Evolutionary conservation across 2,113 vertebrate genomes (phyloP), one percentile per base, ranked within the genome.

Genomic region (Odontesthes bonariensis): DNA sequence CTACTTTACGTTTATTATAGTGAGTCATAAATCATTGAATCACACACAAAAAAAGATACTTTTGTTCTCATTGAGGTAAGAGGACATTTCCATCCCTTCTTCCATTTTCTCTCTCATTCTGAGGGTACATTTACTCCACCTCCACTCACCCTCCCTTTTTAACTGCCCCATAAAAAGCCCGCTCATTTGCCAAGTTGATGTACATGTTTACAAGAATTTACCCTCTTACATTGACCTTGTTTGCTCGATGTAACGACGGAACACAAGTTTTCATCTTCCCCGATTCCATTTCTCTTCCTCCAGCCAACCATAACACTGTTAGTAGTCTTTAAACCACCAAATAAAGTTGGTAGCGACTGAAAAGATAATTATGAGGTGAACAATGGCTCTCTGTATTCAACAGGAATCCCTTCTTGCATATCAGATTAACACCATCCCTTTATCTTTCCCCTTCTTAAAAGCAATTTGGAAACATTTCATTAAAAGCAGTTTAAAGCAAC

Each of bases 41-140:
- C 54, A 33, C 35, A 71, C 81, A 81, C 71, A 82, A 77, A 60
- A 84, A 77, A 56, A 47, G 42, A 55, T 11, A 5, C n/a, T 62
- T 61, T 69, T 79, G 23, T 73, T 56, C 56, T 35, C 7, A 3
- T 17, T 67, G 17, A 73, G 31, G 32, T 63, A 14, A 75, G 66
- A 49, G 38, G n/a, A 83, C 12, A 62, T 57, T 82, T 69, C 66
- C 65, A 12, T 13, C 3, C 4, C n/a, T 40, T 20, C 58, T 22
- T 57, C 20, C 16, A 3, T 17, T n/a, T 35, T 20, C 6, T 58
- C 27, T 22, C 33, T 44, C 13, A 9, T 22, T 73, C 47, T 20
- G 4, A 1, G 8, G 59, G 27, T 6, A 71, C 67, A 77, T 70
- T 65, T 20, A 46, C 59, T 33, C 57, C 61, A 53, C 62, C 27